Evolutionary conservation across 2,113 vertebrate species (phyloP), one percentile per base, ranked within the genome.

Genomic region (Sebastes schlegelii): DNA sequence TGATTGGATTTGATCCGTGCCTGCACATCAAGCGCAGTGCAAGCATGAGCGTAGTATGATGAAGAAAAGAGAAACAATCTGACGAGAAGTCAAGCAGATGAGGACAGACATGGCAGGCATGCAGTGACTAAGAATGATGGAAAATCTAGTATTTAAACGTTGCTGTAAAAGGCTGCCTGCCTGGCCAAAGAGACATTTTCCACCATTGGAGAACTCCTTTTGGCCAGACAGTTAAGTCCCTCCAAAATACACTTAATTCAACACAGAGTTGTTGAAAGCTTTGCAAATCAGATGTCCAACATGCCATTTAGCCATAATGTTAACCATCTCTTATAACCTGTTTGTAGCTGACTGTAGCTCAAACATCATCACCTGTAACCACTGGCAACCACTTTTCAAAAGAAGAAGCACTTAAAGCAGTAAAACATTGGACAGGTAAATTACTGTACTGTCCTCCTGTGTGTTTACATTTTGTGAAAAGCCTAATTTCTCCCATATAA

Each of bases 381-480:
- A 49, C 1, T 69, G 48, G 23, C 43, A 72, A 86, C 26, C 21
- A 48, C n/a, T 58, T 52, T 21, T 58, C 21, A 69, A 63, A 77
- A n/a, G 0, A 63, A 23, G 23, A 40, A 62, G 26, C 45, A 19
- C 54, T 49, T 34, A 73, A 34, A 58, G 48, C 65, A 42, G 45
- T 49, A 45, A 52, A 61, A 60, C 46, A 34, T 57, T 34, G 34
- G 34, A 12, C 10, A 54, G 6, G 4, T 13, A 51, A 79, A 75
- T 71, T 19, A 5, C 75, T 75, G 34, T 2, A 54, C 10, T 5
- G 11, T 64, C 51, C n/a, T 42, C 40, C 26, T 49, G 49, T 42
- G 45, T 43, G 55, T 49, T 45, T n/a, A 48, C 4, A 21, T 14
- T 72, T 12, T 77, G 13, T 6, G 0, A 63, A 63, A 23, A 48